phyloP scores from a whole-genome alignment of 2,888 invertebrate species.

The Plagodis pulveraria region DNA sequence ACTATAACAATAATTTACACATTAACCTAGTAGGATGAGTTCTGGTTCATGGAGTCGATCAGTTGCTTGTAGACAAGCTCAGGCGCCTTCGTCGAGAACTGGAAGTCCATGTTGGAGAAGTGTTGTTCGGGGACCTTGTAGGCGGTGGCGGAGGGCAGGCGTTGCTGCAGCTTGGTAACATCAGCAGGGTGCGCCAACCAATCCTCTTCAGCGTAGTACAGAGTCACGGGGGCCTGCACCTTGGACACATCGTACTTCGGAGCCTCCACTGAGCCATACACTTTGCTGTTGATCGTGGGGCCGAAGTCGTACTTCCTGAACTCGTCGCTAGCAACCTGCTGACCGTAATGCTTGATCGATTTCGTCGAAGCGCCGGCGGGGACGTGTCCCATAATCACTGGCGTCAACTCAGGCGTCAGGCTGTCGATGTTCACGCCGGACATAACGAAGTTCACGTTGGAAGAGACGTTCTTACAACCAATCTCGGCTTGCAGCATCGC shows the following conservation, averaged over 20 bases:
- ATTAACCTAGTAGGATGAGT: conserved; percentile 34
- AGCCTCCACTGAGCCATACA: conserved; percentile 66
- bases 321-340: conserved; percentile 66
- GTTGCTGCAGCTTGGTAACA: conserved; percentile 79
- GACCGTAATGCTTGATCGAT: conserved; percentile 84
- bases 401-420: conserved; percentile 81
- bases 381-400: conserved; percentile 79
- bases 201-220: conserved; percentile 84
- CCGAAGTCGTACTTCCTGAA: conserved; percentile 75
- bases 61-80: conserved; percentile 65
- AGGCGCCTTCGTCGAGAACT: conserved; percentile 67
- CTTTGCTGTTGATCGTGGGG: conserved; percentile 58
- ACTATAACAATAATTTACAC: conserved; percentile 42
- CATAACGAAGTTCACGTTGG: conserved; percentile 86
- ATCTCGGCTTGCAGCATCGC: conserved; percentile 63
- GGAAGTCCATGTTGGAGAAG: conserved; percentile 77
- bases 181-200: conserved; percentile 87
- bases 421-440: conserved; percentile 85
- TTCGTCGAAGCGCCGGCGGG: conserved; percentile 85
- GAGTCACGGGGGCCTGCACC: conserved; percentile 68
- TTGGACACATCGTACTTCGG: conserved; percentile 68
- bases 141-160: conserved; percentile 83
- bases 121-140: conserved; percentile 82
- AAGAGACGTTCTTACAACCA: conserved; percentile 81
- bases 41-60: conserved; percentile 62